A percentile compares a stretch with the other conserved stretches of the same genome.
Evolutionary conservation across 2,888 invertebrate genomes (phyloP).

Genomic region (Dione vanillae): DNA sequence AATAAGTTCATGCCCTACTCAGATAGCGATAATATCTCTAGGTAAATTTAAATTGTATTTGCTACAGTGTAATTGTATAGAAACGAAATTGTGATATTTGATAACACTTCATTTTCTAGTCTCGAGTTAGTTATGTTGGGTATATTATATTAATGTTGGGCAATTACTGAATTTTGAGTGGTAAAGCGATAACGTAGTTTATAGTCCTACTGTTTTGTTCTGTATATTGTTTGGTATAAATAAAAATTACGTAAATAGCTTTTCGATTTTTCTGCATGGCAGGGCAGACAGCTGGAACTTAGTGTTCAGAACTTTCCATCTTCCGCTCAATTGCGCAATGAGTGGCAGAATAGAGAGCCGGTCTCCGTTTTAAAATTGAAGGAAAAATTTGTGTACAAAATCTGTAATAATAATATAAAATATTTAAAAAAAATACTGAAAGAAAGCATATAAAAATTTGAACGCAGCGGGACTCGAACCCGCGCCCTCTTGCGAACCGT

Average conservation of each 20-base stretch:
- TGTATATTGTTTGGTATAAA: too few species aligned
- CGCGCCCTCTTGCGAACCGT: too few species aligned
- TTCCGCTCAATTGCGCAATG: not conserved
- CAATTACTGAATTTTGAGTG: slow-evolving; percentile 16
- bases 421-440: too few species aligned
- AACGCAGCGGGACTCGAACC: too few species aligned
- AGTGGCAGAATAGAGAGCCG: not conserved
- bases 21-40: slow-evolving; percentile 47
- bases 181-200: not conserved
- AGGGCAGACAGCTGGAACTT: not conserved
- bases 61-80: slow-evolving; percentile 38
- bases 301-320: not conserved
- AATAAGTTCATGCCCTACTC: slow-evolving; percentile 43
- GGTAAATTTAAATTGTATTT: slow-evolving; percentile 47
- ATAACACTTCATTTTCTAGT: slow-evolving; percentile 28
- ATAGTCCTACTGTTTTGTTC: too few species aligned
- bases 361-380: too few species aligned
- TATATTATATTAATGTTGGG: slow-evolving; percentile 1
- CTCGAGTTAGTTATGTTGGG: slow-evolving; percentile 4
- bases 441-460: too few species aligned
- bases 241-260: too few species aligned
- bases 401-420: too few species aligned
- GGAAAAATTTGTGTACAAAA: too few species aligned
- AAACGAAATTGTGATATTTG: slow-evolving; percentile 35
- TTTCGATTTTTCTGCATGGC: too few species aligned